Percentiles rank a stretch among this genome's conserved stretches.
Conservation (phyloP, 2,797 vertebrate genomes). For the Sus cebifrons region DNA sequence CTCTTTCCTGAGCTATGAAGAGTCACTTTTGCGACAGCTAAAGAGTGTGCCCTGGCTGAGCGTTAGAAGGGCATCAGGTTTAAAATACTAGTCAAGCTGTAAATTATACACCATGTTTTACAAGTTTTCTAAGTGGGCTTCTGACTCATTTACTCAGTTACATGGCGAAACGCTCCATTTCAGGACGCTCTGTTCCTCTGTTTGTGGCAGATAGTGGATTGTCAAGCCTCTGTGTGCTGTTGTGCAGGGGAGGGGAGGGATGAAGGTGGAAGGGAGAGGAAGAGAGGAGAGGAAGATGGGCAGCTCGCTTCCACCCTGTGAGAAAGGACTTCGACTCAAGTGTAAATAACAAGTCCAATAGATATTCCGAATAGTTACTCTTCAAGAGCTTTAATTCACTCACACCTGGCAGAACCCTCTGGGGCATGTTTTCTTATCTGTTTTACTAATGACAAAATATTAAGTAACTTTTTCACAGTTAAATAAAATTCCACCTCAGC, state of each 20-base stretch:
- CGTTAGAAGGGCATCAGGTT: neutral
- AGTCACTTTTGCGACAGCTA: neutral
- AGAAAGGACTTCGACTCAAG: neutral
- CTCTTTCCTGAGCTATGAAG: neutral
- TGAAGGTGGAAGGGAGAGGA: neutral
- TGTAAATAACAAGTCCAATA: neutral
- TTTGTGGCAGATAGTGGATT: slow-evolving; percentile 1
- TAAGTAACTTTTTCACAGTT: slow-evolving; percentile 52
- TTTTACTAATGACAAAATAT: slow-evolving; percentile 39
- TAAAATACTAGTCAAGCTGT: slow-evolving; percentile 13
- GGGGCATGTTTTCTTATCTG: neutral
- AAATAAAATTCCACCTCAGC: slow-evolving; percentile 32
- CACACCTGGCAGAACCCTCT: neutral
- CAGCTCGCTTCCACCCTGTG: neutral
- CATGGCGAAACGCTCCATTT: slow-evolving; percentile 21
- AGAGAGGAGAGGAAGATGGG: neutral
- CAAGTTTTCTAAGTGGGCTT: neutral
- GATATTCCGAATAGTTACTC: neutral
- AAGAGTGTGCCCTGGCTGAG: neutral
- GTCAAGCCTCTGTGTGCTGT: neutral
- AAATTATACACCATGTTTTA: slow-evolving; percentile 5
- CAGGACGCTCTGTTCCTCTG: neutral
- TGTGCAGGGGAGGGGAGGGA: neutral
- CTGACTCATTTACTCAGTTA: slow-evolving; percentile 40
- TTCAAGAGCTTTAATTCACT: neutral